Evolutionary conservation across 2,888 invertebrate genomes (phyloP), one percentile per base, ranked within the genome.

Genomic region (Pachymerium ferrugineum): DNA sequence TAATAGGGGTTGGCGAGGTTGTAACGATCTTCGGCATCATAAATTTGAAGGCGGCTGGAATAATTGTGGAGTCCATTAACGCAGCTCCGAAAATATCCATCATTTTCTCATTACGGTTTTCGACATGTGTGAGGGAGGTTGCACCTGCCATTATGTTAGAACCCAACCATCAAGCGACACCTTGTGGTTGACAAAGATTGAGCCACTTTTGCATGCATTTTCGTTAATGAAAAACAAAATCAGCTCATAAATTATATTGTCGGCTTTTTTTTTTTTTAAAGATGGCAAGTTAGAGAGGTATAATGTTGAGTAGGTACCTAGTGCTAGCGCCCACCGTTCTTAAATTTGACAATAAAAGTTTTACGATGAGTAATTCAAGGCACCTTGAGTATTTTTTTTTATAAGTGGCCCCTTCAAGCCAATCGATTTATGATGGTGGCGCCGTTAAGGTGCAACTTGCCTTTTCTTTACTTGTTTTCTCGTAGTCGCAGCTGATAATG

Each of bases 341-440:
- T 28, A 62, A 62, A 62, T 62, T 62, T 62, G 62, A 62, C 62
- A 62, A 62, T 62, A 62, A 62, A 62, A 62, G 62, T 62, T 62
- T 62, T 62, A 62, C 62, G 62, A 62, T 62, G 62, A 62, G 62
- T 62, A 62, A 62, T 62, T 62, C 10, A 62, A 62, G 62, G 62
- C 62, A 62, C n/a, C 28, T 62, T 6, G 62, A 62, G 62, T 28
- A 62, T 28, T 62, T 62, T n/a, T n/a, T n/a, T n/a, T 62, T 62
- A 25, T 62, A 62, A 62, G 62, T 62, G 28, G 62, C 62, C 62
- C 62, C 28, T 62, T 62, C 25, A 62, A 25, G 62, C 16, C 62
- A 28, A 62, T 62, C 62, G 62, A 62, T 62, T 62, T 62, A 62
- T 28, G 62, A 62, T 22, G 62, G 25, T 62, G 62, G n/a, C n/a